Percentiles rank a stretch among this genome's conserved stretches.
These are phyloP conservation scores for Papilio elwesi DNA, from an alignment of 2,888 invertebrate species.

Conservation along the genomic window DNA sequence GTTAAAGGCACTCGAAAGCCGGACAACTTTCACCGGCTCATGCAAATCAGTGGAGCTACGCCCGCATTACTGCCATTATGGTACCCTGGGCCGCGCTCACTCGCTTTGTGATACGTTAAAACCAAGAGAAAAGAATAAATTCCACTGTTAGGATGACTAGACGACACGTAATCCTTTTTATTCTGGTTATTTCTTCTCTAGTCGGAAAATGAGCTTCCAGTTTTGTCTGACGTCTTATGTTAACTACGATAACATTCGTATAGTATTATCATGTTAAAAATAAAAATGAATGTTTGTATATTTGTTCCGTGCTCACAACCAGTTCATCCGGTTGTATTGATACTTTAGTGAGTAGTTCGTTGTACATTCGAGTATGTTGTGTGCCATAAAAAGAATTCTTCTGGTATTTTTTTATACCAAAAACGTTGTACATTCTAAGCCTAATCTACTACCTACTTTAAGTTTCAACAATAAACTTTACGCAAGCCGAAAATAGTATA, in stretches of 20 bases:
- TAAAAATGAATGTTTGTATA: no score
- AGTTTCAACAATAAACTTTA: no score
- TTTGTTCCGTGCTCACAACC: not conserved
- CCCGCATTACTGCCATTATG: conserved; percentile 51
- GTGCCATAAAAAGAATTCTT: not conserved
- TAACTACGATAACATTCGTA: not conserved
- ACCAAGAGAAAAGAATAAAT: conserved; percentile 37
- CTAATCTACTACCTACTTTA: no score
- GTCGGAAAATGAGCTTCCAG: not conserved
- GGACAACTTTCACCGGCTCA: conserved; percentile 65
- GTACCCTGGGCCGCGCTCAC: conserved; percentile 28
- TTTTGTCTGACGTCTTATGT: not conserved
- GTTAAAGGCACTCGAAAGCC: conserved; percentile 57
- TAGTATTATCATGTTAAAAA: not conserved
- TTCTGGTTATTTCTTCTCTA: not conserved
- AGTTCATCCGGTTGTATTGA: not conserved
- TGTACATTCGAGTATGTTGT: not conserved
- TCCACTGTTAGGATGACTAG: conserved; percentile 22
- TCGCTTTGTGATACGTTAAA: conserved; percentile 20
- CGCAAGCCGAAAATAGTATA: no score
- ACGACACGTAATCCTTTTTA: conserved; percentile 25
- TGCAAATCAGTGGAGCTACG: conserved; percentile 56
- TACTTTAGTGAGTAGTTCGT: not conserved
- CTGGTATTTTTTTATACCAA: no score
- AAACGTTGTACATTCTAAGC: no score